Base-by-base conservation (phyloP, 2,888 invertebrate species). In the Agriopis marginaria region DNA sequence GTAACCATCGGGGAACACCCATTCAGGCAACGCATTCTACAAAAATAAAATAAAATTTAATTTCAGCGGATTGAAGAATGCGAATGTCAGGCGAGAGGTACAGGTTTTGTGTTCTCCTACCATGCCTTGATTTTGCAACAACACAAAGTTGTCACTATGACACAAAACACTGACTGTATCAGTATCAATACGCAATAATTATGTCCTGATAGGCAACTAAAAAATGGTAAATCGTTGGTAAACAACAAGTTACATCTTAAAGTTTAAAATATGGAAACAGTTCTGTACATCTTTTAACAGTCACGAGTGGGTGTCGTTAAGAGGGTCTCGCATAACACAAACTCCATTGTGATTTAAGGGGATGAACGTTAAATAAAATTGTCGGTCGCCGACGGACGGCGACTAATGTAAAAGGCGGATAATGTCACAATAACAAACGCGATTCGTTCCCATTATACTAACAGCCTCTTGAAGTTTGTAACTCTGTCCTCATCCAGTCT, bases 391-490 rank as follows among this genome's bases (percentile, higher is more conserved):
- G 51, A 9, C 58, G 58, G 66, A 53, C 62, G 51, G 6, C 65
- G 45, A 60, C 62, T 56, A 66, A 70, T 73, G 68, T 69, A 69
- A 72, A 77, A 74, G 71, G 75, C 69, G 76, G 73, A 77, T 78
- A 77, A 78, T 76, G 75, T 73, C 60, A 66, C 63, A 68, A 77
- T 75, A 77, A 78, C 79, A 81, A 79, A 81, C 81, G 78, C 75
- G 77, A 79, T 83, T 81, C 78, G 75, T 76, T 76, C 75, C 77
- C 75, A 83, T 87, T 84, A 86, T 79, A 78, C 78, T 82, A 82
- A 84, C 83, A 82, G 81, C 79, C 83, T 85, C 80, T 85, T 79
- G 77, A 77, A 80, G 76, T 84, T 79, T 75, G 75, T 81, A 85
- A 78, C 81, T 83, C 81, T 82, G 79, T 81, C 78, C 63, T 71